Evolutionary conservation across 2,113 vertebrate species (phyloP), one percentile per base, ranked within the genome.

Genomic region (Ondatra zibethicus): DNA sequence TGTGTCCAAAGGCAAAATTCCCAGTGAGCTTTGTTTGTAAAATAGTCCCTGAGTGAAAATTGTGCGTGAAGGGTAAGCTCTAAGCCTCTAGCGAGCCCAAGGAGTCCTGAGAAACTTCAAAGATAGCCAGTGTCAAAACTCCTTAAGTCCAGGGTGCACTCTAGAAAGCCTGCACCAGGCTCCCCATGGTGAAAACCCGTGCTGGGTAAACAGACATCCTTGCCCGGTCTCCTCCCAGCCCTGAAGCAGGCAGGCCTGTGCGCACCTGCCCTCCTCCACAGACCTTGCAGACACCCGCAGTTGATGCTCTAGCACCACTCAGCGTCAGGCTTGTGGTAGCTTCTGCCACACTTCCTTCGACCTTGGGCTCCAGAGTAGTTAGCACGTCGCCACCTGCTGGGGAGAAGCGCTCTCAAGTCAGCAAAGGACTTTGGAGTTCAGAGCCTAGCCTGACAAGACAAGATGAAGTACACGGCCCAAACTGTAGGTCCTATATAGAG

Each of bases 351-450:
- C 29, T 21, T 55, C 21, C 66, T 61, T 31, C 39, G n/a, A 33
- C 29, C 12, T 42, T 39, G 27, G 17, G 50, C 50, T 52, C 65
- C 78, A 72, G 65, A 92, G n/a, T 16, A 25, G 33, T 19, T 39
- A 42, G 77, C 39, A 92, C 33, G 47, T 33, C 82, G 82, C 82
- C 82, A 86, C 42, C 82, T 86, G 82, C 82, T 86, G 82, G 82
- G 29, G 1, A 86, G 82, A 66, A 12, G 29, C 7, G 9, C 29
- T 66, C 82, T 33, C 33, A 6, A 11, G 82, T 85, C 61, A 66
- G 33, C 16, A 1, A 16, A 23, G 29, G 39, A 47, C 63, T 82
- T 58, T 7, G 13, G 81, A 65, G 82, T 45, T 85, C 61, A 65
- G 55, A 55, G 39, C 14, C n/a, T 31, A 84, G 58, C 81, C 58